These are phyloP conservation scores for Machaerirhynchus nigripectus DNA, from an alignment of 2,113 vertebrate species.

Conservation along the genomic window DNA sequence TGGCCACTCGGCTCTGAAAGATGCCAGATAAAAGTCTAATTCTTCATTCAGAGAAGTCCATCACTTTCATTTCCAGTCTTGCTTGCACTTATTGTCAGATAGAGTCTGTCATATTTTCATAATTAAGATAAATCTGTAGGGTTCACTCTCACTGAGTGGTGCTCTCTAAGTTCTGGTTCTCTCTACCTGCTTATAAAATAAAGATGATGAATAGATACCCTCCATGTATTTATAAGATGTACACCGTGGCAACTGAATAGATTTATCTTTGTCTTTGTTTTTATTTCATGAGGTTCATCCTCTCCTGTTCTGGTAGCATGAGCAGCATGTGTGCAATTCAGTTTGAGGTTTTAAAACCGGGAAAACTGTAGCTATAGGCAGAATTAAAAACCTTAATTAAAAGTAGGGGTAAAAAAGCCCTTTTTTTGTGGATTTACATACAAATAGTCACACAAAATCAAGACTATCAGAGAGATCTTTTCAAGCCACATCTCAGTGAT, in stretches of 20 bases:
- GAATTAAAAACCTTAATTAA: neutral
- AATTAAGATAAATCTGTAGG: constrained; percentile 43
- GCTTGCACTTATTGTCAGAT: constrained; percentile 1
- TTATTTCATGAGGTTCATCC: neutral
- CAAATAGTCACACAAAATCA: neutral
- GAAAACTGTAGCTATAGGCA: neutral
- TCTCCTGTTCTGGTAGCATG: neutral
- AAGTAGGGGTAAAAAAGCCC: neutral
- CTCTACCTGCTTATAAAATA: constrained; percentile 30
- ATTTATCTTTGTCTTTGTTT: constrained; percentile 24
- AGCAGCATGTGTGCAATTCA: neutral
- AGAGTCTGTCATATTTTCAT: constrained; percentile 41
- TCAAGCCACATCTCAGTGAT: rapidly evolving
- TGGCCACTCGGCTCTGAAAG: neutral
- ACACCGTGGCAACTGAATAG: neutral
- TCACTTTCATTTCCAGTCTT: neutral
- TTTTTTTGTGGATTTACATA: neutral
- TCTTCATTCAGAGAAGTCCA: neutral
- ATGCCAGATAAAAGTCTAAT: neutral
- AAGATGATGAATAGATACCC: constrained; percentile 39
- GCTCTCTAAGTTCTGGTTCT: neutral
- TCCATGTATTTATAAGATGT: neutral
- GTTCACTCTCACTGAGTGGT: constrained; percentile 22
- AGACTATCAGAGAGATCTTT: neutral
- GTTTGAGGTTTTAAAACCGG: neutral